Evolutionary conservation across 2,888 invertebrate genomes (phyloP), one percentile per base, ranked within the genome.

Genomic region (Myopa testacea): DNA sequence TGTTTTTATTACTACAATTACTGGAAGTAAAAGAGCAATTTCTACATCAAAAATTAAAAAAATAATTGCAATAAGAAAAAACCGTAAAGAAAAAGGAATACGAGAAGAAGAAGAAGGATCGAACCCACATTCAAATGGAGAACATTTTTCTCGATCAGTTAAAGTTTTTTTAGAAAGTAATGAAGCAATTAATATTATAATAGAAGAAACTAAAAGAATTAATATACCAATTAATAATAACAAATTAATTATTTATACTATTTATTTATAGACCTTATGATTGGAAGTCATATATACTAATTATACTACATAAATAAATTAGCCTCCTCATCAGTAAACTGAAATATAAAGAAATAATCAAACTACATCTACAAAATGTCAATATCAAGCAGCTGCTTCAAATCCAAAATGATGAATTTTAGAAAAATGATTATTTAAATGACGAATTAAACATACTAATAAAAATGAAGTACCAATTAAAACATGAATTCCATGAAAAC

Each of bases 11-110:
- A 85, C 86, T 80, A 90, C 85, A 83, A 92, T 91, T 87, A 92
- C 89, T 0, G 93, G 93, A 0, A 93, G 86, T 86, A 93, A 89
- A 86, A 93, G 26, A 26, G 26, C 26, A 26, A 26, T 26, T 26
- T 26, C 26, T 26, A 26, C 26, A 26, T 26, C 26, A 89, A 94
- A 94, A 90, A 94, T 93, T 91, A 93, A 89, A 86, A 94, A 94
- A 90, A 94, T 92, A 87, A 93, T 89, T 58, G 93, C 91, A 87
- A 93, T 92, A 90, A 92, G 86, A 90, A 92, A 92, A 90, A 94
- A 92, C 88, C 92, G 93, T 85, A 92, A 80, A 16, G 92, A 92
- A 84, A 92, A 92, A 0, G 92, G 91, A n/a, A 91, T 55, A 2
- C 91, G 91, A 0, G 90, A 85, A 0, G 89, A 89, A 6, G 85